Evolutionary conservation across 2,797 vertebrate species (phyloP).

Genomic region (Threskiornis aethiopicus): DNA sequence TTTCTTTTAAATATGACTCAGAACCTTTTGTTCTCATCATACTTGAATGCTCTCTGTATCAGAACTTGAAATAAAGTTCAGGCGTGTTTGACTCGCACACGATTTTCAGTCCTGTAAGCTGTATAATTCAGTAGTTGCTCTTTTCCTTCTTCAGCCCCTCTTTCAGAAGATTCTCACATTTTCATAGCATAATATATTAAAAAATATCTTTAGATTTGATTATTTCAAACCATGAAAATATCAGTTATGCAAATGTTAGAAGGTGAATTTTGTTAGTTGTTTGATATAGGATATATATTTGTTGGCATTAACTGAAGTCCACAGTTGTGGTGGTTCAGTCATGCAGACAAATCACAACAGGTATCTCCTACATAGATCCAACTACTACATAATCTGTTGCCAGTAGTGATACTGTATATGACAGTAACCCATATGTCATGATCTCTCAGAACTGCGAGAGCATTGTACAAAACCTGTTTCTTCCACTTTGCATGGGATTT

Average conservation of each 20-base stretch:
- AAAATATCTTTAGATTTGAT: not conserved
- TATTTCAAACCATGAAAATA: not conserved
- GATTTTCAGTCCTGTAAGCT: not conserved
- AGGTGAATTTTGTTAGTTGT: not conserved
- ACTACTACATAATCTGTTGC: not conserved
- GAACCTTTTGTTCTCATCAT: not conserved
- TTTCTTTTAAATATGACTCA: not conserved
- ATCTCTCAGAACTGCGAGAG: not conserved
- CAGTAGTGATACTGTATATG: not conserved
- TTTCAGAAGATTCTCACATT: not conserved
- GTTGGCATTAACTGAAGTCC: not conserved
- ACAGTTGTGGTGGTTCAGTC: not conserved
- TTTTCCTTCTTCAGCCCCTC: not conserved
- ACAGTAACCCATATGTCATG: not conserved
- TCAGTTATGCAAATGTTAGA: not conserved
- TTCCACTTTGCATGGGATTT: not conserved
- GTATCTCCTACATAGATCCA: not conserved
- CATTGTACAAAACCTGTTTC: not conserved
- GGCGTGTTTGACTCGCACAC: not conserved
- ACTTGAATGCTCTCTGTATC: not conserved
- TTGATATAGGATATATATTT: not conserved
- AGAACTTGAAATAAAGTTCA: not conserved
- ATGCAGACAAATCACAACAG: not conserved
- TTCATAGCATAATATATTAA: not conserved
- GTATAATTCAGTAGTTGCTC: not conserved